Conservation (phyloP, 2,113 vertebrate species). For the Ceratotherium simum region DNA sequence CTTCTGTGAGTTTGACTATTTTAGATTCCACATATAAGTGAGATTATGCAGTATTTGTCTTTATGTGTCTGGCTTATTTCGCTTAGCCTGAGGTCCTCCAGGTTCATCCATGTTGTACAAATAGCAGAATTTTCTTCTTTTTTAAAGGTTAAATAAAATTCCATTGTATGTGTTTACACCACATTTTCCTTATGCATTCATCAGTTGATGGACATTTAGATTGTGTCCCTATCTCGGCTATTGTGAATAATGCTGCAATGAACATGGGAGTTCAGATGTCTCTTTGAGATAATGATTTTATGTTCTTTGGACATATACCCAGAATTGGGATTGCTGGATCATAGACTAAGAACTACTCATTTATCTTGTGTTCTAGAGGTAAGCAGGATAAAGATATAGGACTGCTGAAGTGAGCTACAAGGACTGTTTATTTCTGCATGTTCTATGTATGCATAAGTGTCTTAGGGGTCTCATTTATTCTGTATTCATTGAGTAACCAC, state of each 20-base stretch:
- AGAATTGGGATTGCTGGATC: not conserved
- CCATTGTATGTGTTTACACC: not conserved
- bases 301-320: not conserved
- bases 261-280: not conserved
- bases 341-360: not conserved
- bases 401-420: not conserved
- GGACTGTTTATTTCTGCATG: not conserved
- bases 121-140: not conserved
- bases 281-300: not conserved
- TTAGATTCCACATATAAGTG: not conserved
- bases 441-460: not conserved
- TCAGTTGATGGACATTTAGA: not conserved
- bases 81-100: not conserved
- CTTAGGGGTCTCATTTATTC: not conserved
- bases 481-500: not conserved
- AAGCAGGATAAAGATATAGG: not conserved
- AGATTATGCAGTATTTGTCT: not conserved
- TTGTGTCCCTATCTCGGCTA: not conserved
- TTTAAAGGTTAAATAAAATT: not conserved
- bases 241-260: not conserved
- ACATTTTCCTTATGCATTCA: not conserved
- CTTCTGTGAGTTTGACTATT: not conserved
- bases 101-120: not conserved
- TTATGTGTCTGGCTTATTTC: not conserved
- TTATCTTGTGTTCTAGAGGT: not conserved